phyloP scores from a whole-genome alignment of 2,113 vertebrate genomes.

The Aramus guarauna region DNA sequence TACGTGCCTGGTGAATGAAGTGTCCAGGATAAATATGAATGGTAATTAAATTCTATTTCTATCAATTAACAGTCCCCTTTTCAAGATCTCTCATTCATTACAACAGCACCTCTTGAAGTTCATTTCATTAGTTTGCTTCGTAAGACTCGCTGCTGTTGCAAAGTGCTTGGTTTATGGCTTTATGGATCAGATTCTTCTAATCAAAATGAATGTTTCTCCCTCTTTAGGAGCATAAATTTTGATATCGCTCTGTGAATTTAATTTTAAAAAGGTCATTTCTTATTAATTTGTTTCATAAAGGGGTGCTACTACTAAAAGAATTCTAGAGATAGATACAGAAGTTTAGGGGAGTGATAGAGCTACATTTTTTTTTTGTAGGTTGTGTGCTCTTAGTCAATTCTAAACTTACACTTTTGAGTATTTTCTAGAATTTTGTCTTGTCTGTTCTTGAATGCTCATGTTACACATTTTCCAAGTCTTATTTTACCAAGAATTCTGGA shows the following conservation, averaged over 20 bases:
- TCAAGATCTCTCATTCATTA: slow-evolving; percentile 8
- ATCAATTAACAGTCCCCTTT: slow-evolving; percentile 14
- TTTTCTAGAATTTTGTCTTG: neutral
- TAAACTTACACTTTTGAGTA: neutral
- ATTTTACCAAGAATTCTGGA: neutral
- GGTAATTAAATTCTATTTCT: slow-evolving; percentile 16
- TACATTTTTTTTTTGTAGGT: neutral
- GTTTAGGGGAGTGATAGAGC: neutral
- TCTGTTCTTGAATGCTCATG: neutral
- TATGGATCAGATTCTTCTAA: neutral
- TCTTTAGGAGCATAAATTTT: neutral
- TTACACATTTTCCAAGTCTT: neutral
- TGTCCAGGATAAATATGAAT: slow-evolving; percentile 18
- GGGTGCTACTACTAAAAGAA: neutral
- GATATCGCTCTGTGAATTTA: neutral
- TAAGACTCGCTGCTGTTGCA: neutral
- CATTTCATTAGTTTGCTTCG: neutral
- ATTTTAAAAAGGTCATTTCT: neutral
- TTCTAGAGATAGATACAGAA: neutral
- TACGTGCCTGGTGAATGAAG: neutral
- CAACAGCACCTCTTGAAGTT: neutral
- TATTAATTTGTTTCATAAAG: neutral
- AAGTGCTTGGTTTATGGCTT: neutral
- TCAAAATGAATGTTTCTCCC: neutral
- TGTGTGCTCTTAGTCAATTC: neutral